Base-by-base conservation (phyloP, 2,888 invertebrate genomes). In the Phymatocera aterrima region DNA sequence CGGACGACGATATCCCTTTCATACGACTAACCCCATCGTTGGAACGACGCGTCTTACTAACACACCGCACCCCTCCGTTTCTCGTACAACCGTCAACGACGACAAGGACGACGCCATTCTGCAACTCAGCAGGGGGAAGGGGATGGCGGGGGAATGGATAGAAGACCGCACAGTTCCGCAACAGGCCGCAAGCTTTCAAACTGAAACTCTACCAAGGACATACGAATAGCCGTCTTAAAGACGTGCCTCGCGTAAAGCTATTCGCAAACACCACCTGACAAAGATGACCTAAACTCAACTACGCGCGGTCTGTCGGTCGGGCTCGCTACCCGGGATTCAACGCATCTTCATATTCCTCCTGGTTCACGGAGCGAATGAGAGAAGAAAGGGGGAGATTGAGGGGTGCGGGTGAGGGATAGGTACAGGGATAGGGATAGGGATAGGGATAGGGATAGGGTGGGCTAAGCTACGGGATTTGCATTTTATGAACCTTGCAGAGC, bases 171-270 rank as follows among this genome's bases (percentile, higher is more conserved):
- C 34, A 51, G 78, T 80, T 77, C 54, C 46, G 78, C 72, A 68
- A 78, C 79, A 79, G 78, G 82, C 79, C 83, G 78, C 81, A 79
- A 80, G 81, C 83, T 64, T 78, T 77, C 70, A 78, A 77, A 79
- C 82, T 79, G 84, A 80, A 84, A 84, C 82, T 84, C 82, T 64
- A 80, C 78, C 70, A 68, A 83, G 81, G 82, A 82, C 81, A 80
- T 78, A 79, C 78, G 82, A 85, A 84, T 82, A 79, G 79, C 78
- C 81, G 80, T 78, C 80, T 81, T 81, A 81, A 80, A 82, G 79
- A 82, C 75, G 48, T 57, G 57, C 54, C 74, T 74, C 46, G 5
- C 74, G 24, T 74, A 61, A n/a, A 78, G 78, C 78, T 60, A 60
- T 60, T 74, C 34, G 72, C 78, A 78, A 78, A 78, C 78, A 74